Evolutionary conservation across 2,113 vertebrate species (phyloP), one percentile per base, ranked within the genome.

Genomic region (Neolamprologus kungweensis): DNA sequence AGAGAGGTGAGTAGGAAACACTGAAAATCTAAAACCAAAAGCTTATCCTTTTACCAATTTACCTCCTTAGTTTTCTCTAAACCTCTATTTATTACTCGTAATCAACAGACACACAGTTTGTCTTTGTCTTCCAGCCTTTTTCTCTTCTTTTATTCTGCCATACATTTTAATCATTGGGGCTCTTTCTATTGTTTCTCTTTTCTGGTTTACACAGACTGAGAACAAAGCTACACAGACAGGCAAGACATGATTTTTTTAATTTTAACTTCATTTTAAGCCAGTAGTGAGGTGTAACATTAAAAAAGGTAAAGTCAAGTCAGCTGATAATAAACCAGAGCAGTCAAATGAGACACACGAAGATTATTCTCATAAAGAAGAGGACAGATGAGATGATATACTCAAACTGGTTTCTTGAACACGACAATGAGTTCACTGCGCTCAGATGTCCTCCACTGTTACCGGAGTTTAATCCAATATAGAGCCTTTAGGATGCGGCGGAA

Each of bases 371-470:
- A 37, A 65, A 21, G 60, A 65, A 8, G 10, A 65, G 1, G 19
- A 65, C 7, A 13, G 19, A 65, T 65, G 10, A 65, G 60, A 63
- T n/a, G 9, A 63, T 35, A 0, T 65, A 35, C 6, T 35, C 63
- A 65, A 65, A n/a, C 60, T 65, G 60, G 31, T 65, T 65, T 65
- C 60, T 37, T 37, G 31, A 65, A 65, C 31, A 65, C 17, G 4
- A 65, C 60, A 65, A n/a, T n/a, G 17, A 3, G 60, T n/a, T 65
- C 60, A 65, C 60, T 3, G 0, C 0, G 31, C 17, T 65, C 10
- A 65, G 60, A 65, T n/a, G 60, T 65, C 60, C 31, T 37, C 31
- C 60, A 1, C 60, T 65, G 60, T 73, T 40, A 73, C 37, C 5
- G 2, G 37, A 42, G n/a, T 23, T 71, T 23, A 26, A 42, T 42